Conservation (phyloP, 1,140 invertebrate species). For the Rhagoletis zephyria region DNA sequence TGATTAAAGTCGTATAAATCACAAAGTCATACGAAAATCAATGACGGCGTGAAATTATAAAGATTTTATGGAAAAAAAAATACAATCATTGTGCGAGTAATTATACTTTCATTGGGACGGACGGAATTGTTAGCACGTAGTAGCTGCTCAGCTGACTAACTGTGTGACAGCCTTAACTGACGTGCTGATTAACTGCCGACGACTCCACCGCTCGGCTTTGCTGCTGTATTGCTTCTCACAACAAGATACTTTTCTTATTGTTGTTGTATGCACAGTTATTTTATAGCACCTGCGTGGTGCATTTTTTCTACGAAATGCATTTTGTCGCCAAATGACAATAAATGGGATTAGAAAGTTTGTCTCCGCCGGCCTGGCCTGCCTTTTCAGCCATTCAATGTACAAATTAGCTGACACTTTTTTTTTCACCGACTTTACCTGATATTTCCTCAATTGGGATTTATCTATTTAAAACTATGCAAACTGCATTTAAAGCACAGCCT, state of each 20-base stretch:
- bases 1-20: constrained; percentile 30
- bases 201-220: neutral
- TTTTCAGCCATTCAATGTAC: no score
- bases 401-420: no score
- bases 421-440: no score
- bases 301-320: no score
- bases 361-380: no score
- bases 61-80: neutral
- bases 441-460: no score
- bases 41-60: constrained; percentile 7
- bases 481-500: no score
- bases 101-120: constrained; percentile 22
- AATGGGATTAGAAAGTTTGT: no score
- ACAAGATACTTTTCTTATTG: neutral
- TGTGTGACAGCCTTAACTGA: neutral
- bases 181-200: neutral
- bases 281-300: neutral
- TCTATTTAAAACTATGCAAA: no score
- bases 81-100: neutral
- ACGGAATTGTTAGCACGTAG: neutral
- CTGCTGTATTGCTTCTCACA: neutral
- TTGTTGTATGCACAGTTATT: neutral
- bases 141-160: neutral
- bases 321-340: no score
- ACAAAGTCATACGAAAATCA: constrained; percentile 9